Evolutionary conservation across 2,888 invertebrate species (phyloP).

Genomic region (Prosopocoilus inquinatus): DNA sequence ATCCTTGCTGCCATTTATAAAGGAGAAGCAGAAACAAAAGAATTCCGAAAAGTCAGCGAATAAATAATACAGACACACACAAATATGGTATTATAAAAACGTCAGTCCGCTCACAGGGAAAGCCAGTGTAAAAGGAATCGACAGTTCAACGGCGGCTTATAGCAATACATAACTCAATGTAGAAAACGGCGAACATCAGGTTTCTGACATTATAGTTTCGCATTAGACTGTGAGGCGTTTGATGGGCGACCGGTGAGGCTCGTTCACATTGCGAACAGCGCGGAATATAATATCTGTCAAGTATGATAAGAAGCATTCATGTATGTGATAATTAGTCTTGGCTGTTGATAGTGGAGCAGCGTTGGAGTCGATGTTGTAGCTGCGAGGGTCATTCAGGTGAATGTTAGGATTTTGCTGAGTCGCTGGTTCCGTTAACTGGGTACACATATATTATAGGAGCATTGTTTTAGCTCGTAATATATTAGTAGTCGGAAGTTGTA

Average conservation of each 20-base stretch:
- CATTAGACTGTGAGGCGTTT: constrained; percentile 29
- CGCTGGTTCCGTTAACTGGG: constrained; percentile 40
- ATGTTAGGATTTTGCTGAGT: constrained; percentile 27
- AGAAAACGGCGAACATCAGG: constrained; percentile 40
- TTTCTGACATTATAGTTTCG: constrained; percentile 12
- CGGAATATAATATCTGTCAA: constrained; percentile 49
- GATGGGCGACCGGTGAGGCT: constrained; percentile 19
- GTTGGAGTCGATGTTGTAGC: constrained; percentile 24
- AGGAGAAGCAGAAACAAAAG: constrained; percentile 10
- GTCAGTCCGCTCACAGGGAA: constrained; percentile 16
- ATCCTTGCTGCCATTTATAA: not conserved
- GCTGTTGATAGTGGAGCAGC: constrained; percentile 41
- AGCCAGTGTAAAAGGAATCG: constrained; percentile 15
- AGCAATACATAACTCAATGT: constrained; percentile 37
- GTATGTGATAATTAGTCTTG: constrained; percentile 51
- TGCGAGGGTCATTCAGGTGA: constrained; percentile 26
- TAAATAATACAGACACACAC: constrained; percentile 11
- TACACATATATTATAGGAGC: constrained; percentile 44
- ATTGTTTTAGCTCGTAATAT: constrained; percentile 47
- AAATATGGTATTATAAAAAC: constrained; percentile 15
- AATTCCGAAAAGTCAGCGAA: constrained; percentile 4
- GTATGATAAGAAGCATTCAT: constrained; percentile 51
- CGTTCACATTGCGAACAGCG: constrained; percentile 41
- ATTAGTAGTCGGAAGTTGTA: constrained; percentile 31
- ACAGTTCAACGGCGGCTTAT: constrained; percentile 17